Evolutionary conservation across 2,797 vertebrate species (phyloP).

Genomic region (Danio jaintianensis): DNA sequence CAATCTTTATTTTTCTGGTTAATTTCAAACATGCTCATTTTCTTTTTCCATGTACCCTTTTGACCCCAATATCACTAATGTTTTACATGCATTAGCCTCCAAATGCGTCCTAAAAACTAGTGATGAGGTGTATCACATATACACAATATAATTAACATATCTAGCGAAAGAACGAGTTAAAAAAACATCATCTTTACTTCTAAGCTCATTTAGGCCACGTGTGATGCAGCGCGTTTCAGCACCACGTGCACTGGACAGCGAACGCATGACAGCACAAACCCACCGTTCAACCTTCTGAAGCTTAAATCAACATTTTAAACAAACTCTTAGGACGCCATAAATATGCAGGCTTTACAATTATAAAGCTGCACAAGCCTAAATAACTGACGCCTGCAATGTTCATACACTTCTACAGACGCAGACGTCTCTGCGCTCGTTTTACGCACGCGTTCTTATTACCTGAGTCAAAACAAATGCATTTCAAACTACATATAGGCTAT

Average conservation of each 20-base stretch:
- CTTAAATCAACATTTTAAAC: not conserved
- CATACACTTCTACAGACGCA: not conserved
- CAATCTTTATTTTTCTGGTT: not conserved
- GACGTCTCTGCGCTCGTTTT: no score
- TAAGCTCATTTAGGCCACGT: not conserved
- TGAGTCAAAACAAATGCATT: conserved; percentile 5
- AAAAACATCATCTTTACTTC: not conserved
- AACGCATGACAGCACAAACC: not conserved
- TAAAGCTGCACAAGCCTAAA: not conserved
- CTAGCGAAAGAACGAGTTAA: not conserved
- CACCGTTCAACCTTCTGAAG: not conserved
- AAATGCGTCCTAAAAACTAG: not conserved
- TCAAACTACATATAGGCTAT: not conserved
- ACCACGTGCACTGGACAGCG: conserved; percentile 40
- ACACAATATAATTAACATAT: not conserved
- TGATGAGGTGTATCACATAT: not conserved
- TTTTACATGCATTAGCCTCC: not conserved
- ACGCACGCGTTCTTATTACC: not conserved
- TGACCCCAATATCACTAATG: not conserved
- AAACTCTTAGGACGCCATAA: not conserved
- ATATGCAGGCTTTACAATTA: not conserved
- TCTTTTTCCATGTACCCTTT: not conserved
- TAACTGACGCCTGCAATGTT: not conserved
- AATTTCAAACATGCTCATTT: not conserved
- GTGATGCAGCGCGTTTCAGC: conserved; percentile 29